These are phyloP conservation scores for Salvator merianae DNA, from an alignment of 2,113 vertebrate species.

Conservation along the genomic window DNA sequence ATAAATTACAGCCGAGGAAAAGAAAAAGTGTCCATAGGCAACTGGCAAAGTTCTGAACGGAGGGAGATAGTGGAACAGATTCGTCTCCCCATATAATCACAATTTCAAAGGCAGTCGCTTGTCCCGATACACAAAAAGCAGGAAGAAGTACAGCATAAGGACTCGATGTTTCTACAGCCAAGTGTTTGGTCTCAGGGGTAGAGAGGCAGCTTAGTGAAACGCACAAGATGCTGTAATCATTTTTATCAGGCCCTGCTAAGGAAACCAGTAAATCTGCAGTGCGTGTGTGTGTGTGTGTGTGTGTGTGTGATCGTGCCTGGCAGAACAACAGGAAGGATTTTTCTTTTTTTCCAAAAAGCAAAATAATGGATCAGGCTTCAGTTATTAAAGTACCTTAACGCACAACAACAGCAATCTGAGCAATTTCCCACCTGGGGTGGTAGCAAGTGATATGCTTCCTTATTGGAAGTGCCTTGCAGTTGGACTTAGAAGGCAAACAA, in stretches of 20 bases:
- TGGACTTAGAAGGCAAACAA: background rate
- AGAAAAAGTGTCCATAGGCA: background rate
- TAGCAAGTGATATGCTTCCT: fast-evolving
- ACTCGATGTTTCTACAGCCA: background rate
- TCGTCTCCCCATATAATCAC: background rate
- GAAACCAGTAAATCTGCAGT: background rate
- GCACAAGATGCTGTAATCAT: background rate
- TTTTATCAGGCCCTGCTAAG: background rate
- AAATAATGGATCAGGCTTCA: background rate
- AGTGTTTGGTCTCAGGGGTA: background rate
- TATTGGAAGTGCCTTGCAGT: background rate
- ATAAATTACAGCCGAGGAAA: background rate
- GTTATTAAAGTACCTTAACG: background rate
- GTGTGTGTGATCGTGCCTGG: background rate
- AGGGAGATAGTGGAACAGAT: background rate
- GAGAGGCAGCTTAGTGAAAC: background rate
- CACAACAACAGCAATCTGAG: background rate
- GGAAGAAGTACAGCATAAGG: background rate
- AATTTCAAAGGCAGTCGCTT: background rate
- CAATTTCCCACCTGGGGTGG: background rate
- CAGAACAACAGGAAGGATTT: background rate
- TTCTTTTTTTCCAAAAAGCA: too few relatives aligned
- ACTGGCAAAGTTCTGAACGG: background rate
- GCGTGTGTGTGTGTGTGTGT: background rate
- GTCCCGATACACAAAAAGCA: too few relatives aligned